Evolutionary conservation across 2,113 vertebrate species (phyloP), one percentile per base, ranked within the genome.

Genomic region (Choloepus hoffmanni): DNA sequence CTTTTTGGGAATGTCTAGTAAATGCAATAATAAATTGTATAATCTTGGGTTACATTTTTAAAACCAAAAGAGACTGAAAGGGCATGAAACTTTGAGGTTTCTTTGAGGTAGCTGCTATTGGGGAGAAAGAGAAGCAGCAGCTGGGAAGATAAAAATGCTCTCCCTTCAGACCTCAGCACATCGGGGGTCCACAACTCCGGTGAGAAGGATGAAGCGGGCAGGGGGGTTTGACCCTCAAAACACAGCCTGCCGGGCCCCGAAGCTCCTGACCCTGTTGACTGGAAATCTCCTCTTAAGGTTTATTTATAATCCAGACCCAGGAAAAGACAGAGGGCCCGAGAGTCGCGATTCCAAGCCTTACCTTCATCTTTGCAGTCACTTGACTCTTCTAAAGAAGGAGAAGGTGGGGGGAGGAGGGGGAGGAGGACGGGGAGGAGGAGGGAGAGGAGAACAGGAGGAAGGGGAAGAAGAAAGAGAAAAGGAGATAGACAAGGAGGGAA

Each of bases 291-390:
- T 60, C 55, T 26, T 10, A 3, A 33, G 18, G 8, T 81, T 55
- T 5, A 1, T 5, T 12, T 11, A 0, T 6, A 24, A 10, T 23
- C 18, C 14, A 8, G 33, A 48, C 65, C 0, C 40, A 53, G 67
- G 30, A 62, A 10, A 5, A 4, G 48, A 50, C 48, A 53, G 40
- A 74, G 14, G 45, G 28, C 28, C 74, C 45, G 16, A 77, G 48
- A 53, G 24, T 28, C 14, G 1, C 0, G 0, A 2, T 0, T 8
- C 19, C n/a, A 1, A 0, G 0, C 33, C 94, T 68, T 12, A 97
- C 97, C 95, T 92, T 55, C 89, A 2, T 97, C 84, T 50, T 89
- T 92, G 58, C 96, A 97, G 81, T 67, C 55, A 10, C 1, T 86
- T 3, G 83, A 93, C 86, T 97, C 95, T 83, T 97, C 96, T 97